These are phyloP conservation scores for Dolichomitus sp. DNA, from an alignment of 2,888 invertebrate species.

Conservation along the genomic window DNA sequence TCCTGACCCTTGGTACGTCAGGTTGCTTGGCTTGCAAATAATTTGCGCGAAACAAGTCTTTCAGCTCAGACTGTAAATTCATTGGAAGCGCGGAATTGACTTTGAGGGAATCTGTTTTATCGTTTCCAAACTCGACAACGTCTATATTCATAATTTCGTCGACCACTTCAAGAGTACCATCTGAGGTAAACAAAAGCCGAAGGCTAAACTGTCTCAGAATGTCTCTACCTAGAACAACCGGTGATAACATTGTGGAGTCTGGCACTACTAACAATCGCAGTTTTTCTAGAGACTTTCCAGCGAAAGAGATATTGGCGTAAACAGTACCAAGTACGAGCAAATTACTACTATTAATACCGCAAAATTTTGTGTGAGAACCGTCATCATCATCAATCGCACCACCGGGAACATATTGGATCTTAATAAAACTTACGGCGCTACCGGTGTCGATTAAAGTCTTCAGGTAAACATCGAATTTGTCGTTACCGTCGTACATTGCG, in stretches of 20 bases:
- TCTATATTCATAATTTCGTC: slow-evolving; percentile 38
- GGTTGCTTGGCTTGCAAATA: slow-evolving; percentile 54
- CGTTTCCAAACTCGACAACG: slow-evolving; percentile 3
- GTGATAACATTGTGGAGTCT: slow-evolving; percentile 7
- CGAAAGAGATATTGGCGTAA: background rate
- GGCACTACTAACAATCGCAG: slow-evolving; percentile 9
- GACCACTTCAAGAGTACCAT: background rate
- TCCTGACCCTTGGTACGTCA: slow-evolving; percentile 38
- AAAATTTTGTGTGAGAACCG: slow-evolving; percentile 14
- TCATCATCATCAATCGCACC: slow-evolving; percentile 8
- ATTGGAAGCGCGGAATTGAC: slow-evolving; percentile 31
- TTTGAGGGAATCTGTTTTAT: slow-evolving; percentile 22
- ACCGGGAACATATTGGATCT: slow-evolving; percentile 11
- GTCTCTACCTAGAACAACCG: slow-evolving; percentile 36
- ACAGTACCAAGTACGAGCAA: slow-evolving; percentile 19
- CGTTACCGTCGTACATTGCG: background rate
- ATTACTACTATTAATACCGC: slow-evolving; percentile 22
- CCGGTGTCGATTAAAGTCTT: slow-evolving; percentile 19
- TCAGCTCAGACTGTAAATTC: slow-evolving; percentile 31
- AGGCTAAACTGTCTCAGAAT: slow-evolving; percentile 26
- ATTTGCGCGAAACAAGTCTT: slow-evolving; percentile 40
- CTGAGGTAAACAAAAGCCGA: slow-evolving; percentile 18
- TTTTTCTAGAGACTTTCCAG: background rate
- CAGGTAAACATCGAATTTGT: background rate
- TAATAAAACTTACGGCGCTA: slow-evolving; percentile 11